Evolutionary conservation across 2,797 vertebrate species (phyloP), one percentile per base, ranked within the genome.

Genomic region (Eutrigla gurnardus): DNA sequence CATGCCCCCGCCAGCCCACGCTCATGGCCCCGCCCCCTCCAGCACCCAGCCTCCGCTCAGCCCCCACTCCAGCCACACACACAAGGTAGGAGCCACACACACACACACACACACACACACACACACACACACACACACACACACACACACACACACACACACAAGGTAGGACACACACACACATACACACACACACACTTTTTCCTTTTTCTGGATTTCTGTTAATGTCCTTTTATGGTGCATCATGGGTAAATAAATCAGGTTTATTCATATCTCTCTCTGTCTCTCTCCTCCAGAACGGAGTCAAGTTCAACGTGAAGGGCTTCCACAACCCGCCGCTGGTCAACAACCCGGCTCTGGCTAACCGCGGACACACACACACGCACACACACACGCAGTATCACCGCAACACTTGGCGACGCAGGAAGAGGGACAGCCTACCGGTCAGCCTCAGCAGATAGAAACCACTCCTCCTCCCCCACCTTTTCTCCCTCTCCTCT

Each of bases 391-490:
- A 83, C 94, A 93, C 96, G 65, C 98, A 97, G 91, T 96, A 97
- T 81, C 96, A 96, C 93, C 97, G 97, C 71, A 96, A 94, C 75
- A 96, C 96, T 77, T 97, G 96, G 96, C 94, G 97, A 33, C 96
- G 96, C 89, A 96, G 96, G 86, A 99, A 98, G 91, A 94, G 97
- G 92, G 97, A 98, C 93, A 97, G 93, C 91, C 95, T 98, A 50
- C 97, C 97, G 0, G 96, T 97, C 79, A 97, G 97, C 90, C 96
- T 98, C 91, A 99, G 97, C 95, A 97, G 98, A 97, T 99, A 93
- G 93, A 92, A 78, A 58, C 82, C 88, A 68, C 80, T 70, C 62
- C 33, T 45, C 50, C 4, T 7, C 25, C 35, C 17, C 35, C 17
- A 36, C 47, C 13, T 68, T 59, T 62, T 60, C 58, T 75, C 77